Conservation (phyloP, 1,140 invertebrate species). For the Drosophila repleta region DNA sequence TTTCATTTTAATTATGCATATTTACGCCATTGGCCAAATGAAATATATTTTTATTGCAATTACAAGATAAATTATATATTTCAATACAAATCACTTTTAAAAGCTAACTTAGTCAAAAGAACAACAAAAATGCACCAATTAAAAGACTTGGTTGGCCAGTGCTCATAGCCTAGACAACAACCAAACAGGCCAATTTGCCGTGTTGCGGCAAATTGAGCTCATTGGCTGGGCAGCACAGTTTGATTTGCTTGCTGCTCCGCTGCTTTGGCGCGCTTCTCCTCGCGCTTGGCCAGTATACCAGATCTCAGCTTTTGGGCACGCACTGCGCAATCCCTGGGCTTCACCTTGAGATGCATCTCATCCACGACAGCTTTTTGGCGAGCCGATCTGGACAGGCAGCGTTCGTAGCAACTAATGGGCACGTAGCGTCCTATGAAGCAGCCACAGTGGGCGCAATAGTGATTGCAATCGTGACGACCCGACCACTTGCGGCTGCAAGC, state of each 20-base stretch:
- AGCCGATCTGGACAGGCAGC: conserved; percentile 62
- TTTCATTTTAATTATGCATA: too few species aligned
- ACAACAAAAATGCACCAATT: too few species aligned
- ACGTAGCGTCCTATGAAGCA: conserved; percentile 75
- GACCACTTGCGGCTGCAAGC: conserved; percentile 61
- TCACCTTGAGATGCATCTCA: conserved; percentile 64
- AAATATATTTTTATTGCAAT: too few species aligned
- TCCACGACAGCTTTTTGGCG: conserved; percentile 66
- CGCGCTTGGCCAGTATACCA: conserved; percentile 50
- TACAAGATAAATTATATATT: background rate
- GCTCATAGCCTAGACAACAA: conserved; percentile 25
- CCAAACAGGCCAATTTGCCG: conserved; percentile 13
- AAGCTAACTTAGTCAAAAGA: conserved; percentile 17
- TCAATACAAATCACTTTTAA: conserved; percentile 4
- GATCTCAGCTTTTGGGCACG: conserved; percentile 62
- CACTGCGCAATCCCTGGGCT: conserved; percentile 70
- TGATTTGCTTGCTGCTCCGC: conserved; percentile 27
- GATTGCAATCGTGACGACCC: conserved; percentile 68
- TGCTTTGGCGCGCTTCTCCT: conserved; percentile 40
- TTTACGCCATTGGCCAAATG: too few species aligned
- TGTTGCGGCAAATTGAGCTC: background rate
- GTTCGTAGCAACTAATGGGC: conserved; percentile 59
- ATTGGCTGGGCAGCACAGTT: conserved; percentile 31
- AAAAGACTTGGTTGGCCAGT: too few species aligned
- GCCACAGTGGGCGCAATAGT: conserved; percentile 73